These are phyloP conservation scores for Nezara viridula DNA, from an alignment of 2,888 invertebrate genomes.

Conservation along the genomic window DNA sequence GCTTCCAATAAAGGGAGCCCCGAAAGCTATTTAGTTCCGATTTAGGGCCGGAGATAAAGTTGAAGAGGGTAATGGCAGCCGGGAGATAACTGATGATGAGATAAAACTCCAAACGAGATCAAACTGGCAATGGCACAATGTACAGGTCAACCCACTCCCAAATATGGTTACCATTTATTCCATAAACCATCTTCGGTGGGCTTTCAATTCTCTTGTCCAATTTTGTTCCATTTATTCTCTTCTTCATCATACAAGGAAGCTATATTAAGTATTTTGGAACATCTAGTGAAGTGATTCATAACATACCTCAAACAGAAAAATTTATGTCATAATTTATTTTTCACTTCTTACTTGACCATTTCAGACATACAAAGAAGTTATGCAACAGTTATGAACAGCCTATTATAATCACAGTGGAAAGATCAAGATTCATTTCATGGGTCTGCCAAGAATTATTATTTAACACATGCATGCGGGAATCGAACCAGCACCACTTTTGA, in stretches of 20 bases:
- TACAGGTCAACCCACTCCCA: not conserved
- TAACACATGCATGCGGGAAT: too few species aligned
- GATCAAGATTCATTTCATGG: too few species aligned
- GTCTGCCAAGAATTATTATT: too few species aligned
- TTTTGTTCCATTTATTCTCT: not conserved
- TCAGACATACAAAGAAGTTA: too few species aligned
- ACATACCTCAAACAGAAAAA: not conserved
- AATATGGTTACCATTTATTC: not conserved
- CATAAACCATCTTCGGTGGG: not conserved
- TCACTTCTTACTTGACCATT: too few species aligned
- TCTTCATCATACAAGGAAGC: not conserved
- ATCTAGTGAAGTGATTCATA: not conserved
- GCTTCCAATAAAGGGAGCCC: not conserved
- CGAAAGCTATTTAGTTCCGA: slow-evolving; percentile 19
- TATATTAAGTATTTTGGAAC: not conserved
- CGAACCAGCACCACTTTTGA: too few species aligned
- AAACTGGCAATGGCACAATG: not conserved
- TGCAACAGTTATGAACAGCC: too few species aligned
- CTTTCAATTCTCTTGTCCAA: not conserved
- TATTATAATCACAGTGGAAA: too few species aligned
- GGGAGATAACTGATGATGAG: slow-evolving; percentile 4
- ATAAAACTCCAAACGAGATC: slow-evolving; percentile 14
- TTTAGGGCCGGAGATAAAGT: not conserved
- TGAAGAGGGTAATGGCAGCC: slow-evolving; percentile 33
- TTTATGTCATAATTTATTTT: too few species aligned